phyloP scores from a whole-genome alignment of 2,113 vertebrate species.

The Barbus barbus region DNA sequence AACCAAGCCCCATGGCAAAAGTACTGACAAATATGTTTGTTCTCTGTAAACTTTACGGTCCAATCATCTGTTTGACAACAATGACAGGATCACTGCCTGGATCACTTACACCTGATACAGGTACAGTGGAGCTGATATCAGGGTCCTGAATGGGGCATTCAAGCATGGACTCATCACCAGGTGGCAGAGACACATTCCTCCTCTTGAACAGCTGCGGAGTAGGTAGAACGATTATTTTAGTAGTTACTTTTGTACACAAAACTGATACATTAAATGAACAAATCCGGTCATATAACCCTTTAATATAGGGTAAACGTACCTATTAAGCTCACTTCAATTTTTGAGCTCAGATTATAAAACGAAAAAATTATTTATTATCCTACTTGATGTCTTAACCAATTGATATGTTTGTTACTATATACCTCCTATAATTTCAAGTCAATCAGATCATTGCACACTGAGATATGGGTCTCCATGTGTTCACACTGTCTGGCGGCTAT shows the following conservation, averaged over 20 bases:
- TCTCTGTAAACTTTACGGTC: background rate
- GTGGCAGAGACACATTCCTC: conserved; percentile 84
- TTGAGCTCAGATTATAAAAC: too few relatives aligned
- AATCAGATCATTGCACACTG: too few relatives aligned
- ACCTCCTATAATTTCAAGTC: too few relatives aligned
- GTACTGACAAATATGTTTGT: background rate
- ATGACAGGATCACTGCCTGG: too few relatives aligned
- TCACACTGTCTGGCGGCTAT: too few relatives aligned
- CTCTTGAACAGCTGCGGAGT: conserved; percentile 86
- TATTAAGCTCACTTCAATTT: too few relatives aligned
- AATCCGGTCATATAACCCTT: background rate
- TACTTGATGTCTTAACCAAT: too few relatives aligned
- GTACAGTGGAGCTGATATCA: conserved; percentile 89
- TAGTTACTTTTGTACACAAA: background rate
- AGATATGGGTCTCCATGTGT: too few relatives aligned
- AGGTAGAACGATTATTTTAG: background rate
- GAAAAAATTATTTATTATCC: too few relatives aligned
- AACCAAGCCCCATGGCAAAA: background rate
- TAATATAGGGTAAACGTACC: too few relatives aligned
- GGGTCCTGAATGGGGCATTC: conserved; percentile 92
- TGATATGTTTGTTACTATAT: too few relatives aligned
- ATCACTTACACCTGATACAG: conserved; percentile 81
- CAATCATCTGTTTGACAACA: background rate
- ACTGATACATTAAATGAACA: background rate
- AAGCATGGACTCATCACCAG: conserved; percentile 85